Conservation (phyloP, 1,140 invertebrate genomes). For the Formica selysi region DNA sequence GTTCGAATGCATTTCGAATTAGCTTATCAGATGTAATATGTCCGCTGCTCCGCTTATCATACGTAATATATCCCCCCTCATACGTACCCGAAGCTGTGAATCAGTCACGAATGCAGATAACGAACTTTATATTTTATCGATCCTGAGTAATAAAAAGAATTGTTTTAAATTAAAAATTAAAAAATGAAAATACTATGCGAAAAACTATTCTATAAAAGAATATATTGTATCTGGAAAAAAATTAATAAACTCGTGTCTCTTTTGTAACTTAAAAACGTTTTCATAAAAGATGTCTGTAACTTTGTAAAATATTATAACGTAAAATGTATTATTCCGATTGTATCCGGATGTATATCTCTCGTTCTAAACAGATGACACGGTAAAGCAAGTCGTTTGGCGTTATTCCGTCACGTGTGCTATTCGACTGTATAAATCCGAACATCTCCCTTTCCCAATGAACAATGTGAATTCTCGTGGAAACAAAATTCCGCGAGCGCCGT, state of each 20-base stretch:
- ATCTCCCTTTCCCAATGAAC: slow-evolving; percentile 11
- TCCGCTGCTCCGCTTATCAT: background rate
- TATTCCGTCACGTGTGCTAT: slow-evolving; percentile 12
- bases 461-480: slow-evolving; percentile 59
- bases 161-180: background rate
- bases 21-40: background rate
- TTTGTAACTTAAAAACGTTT: background rate
- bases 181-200: background rate
- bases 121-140: background rate
- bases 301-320: background rate
- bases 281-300: background rate
- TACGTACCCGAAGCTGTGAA: background rate
- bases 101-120: background rate
- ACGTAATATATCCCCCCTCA: too few species aligned
- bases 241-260: background rate
- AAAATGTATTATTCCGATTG: slow-evolving; percentile 22
- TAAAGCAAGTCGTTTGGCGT: slow-evolving; percentile 16
- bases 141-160: too few species aligned
- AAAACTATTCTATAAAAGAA: background rate
- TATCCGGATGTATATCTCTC: background rate
- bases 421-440: slow-evolving; percentile 29
- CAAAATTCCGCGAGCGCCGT: slow-evolving; percentile 63
- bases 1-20: slow-evolving; percentile 9
- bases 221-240: background rate
- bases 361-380: background rate